Base-by-base conservation (phyloP, 2,888 invertebrate species). In the Mythimna pallens region DNA sequence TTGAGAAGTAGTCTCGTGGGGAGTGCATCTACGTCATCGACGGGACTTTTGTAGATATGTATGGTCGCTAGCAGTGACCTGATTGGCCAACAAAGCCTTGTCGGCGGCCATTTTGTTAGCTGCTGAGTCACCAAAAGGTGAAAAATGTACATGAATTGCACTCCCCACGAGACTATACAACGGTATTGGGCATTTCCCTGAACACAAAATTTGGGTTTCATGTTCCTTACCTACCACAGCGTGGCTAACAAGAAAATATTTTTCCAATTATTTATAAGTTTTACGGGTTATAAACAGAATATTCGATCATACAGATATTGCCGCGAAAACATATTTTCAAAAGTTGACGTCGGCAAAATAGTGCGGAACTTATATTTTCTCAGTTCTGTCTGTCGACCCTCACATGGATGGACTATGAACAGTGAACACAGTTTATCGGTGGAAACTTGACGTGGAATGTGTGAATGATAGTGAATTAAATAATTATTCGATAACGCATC, bases 61-160 rank as follows among this genome's bases (percentile, higher is more conserved):
- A 92, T 92, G 86, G 89, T 89, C 87, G 91, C 91, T 87, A 92
- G 91, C 89, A 87, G 87, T 89, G 87, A 88, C 88, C 91, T 86
- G 93, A 95, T 96, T 96, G 96, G 95, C 91, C 93, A 92, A 93
- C 91, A 93, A 93, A 95, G 93, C 95, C 95, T 96, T 93, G 93
- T 91, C 92, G 95, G 97, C 97, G 96, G 97, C 97, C 97, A 97
- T 97, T 96, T 97, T 97, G 97, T 94, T 90, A 92, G 92, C 92
- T 96, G 97, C 95, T 97, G 97, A 97, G 96, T 97, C 97, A 97
- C 96, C 97, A 95, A 95, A 95, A 95, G 95, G 95, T 95, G 97
- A 97, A 97, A 97, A 97, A 97, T 97, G 95, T 96, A 94, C 95
- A 94, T 93, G 96, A 96, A 94, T 93, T 94, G 93, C 92, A 96